A percentile compares a stretch with the other conserved stretches of the same genome.
These are phyloP conservation scores for Sebastes trivittatus DNA, from an alignment of 2,797 vertebrate species.

Conservation along the genomic window DNA sequence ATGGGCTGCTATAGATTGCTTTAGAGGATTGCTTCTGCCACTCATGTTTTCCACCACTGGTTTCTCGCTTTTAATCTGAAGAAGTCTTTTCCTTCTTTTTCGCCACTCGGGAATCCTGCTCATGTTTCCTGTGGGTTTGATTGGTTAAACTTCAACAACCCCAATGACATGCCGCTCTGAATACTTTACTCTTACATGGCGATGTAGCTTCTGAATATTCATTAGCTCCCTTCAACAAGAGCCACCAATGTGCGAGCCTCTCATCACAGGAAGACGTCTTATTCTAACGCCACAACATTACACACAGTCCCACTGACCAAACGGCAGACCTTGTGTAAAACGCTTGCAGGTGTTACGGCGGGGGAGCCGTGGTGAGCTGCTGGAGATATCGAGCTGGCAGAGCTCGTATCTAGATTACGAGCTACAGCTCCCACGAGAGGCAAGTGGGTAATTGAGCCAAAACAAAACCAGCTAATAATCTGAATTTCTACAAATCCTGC, in stretches of 20 bases:
- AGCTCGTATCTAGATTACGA: conserved; percentile 44
- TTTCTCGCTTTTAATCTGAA: conserved; percentile 62
- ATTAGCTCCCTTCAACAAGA: conserved; percentile 18
- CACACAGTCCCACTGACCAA: conserved; percentile 38
- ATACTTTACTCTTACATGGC: conserved; percentile 3
- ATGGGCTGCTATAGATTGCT: conserved; percentile 74
- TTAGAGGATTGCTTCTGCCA: conserved; percentile 78
- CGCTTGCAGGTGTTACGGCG: conserved; percentile 46
- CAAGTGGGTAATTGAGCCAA: conserved; percentile 63
- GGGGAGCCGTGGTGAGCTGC: not conserved
- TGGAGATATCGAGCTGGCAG: conserved; percentile 39
- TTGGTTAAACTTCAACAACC: conserved; percentile 46
- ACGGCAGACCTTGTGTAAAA: conserved; percentile 35
- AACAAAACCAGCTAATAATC: conserved; percentile 72
- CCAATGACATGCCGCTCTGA: conserved; percentile 29
- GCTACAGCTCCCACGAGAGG: conserved; percentile 44
- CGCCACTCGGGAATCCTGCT: conserved; percentile 34
- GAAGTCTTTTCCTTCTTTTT: conserved; percentile 40
- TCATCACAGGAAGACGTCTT: conserved; percentile 27
- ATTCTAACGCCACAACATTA: conserved; percentile 5
- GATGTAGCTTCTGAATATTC: conserved; percentile 40
- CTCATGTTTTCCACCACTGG: conserved; percentile 66
- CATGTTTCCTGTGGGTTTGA: conserved; percentile 38
- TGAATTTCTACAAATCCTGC: conserved; percentile 66
- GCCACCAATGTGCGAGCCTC: not conserved